phyloP scores from a whole-genome alignment of 2,797 vertebrate species.

The Ctenochaetus hawaiiensis region DNA sequence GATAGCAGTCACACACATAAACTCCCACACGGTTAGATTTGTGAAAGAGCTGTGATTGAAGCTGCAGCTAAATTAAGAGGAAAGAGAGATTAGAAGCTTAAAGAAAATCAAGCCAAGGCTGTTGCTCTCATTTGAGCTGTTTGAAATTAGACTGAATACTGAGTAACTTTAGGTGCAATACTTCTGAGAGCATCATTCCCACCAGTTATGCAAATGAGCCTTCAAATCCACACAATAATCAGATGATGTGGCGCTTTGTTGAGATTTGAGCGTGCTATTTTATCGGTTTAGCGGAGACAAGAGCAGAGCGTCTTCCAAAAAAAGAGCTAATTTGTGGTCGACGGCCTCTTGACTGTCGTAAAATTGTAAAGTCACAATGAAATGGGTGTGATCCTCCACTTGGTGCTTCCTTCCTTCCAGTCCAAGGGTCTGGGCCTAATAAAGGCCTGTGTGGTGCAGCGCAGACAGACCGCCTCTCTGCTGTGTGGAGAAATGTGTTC shows the following conservation, averaged over 20 bases:
- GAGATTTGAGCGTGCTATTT: conserved; percentile 45
- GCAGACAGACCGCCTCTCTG: conserved; percentile 63
- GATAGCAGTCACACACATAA: conserved; percentile 61
- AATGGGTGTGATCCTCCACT: conserved; percentile 64
- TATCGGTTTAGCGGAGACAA: conserved; percentile 51
- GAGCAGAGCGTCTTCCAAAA: conserved; percentile 29
- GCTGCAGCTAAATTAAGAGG: conserved; percentile 75
- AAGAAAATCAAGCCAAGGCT: conserved; percentile 77
- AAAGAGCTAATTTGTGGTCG: conserved; percentile 51
- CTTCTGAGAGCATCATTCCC: conserved; percentile 73
- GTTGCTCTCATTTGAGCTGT: conserved; percentile 77
- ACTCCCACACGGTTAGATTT: conserved; percentile 69
- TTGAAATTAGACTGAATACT: conserved; percentile 75
- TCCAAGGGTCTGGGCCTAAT: conserved; percentile 61
- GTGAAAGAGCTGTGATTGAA: conserved; percentile 76
- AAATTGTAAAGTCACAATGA: conserved; percentile 71
- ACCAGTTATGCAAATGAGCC: conserved; percentile 71
- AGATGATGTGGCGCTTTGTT: conserved; percentile 73
- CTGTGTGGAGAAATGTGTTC: conserved; percentile 78
- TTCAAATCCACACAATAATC: conserved; percentile 71
- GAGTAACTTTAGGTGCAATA: conserved; percentile 70
- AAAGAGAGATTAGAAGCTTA: conserved; percentile 79
- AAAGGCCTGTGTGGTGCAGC: conserved; percentile 63
- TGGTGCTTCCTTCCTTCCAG: conserved; percentile 63
- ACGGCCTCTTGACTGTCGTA: conserved; percentile 60